A percentile compares a stretch with the other conserved stretches of the same genome.
phyloP scores from a whole-genome alignment of 2,888 invertebrate genomes.

The Eupithecia abbreviata region DNA sequence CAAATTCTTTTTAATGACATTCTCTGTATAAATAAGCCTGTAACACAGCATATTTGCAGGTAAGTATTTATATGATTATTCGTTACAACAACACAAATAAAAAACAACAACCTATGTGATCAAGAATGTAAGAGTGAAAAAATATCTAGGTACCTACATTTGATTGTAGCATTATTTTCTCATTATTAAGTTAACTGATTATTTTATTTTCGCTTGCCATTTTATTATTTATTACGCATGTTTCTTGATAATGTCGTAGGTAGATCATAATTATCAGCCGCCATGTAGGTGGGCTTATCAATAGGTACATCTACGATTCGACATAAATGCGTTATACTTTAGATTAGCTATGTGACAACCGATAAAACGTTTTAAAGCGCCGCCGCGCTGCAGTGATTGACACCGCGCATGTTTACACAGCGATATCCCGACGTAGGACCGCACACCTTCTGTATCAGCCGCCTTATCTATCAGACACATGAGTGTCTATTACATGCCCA shows the following conservation, averaged over 20 bases:
- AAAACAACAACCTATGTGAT: background rate
- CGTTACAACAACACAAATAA: background rate
- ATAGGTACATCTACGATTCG: conserved; percentile 77
- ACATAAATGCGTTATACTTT: conserved; percentile 81
- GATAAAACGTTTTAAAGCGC: conserved; percentile 81
- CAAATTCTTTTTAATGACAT: conserved; percentile 43
- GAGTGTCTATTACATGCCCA: conserved; percentile 56
- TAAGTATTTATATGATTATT: conserved; percentile 10
- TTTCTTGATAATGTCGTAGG: conserved; percentile 47
- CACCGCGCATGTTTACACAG: conserved; percentile 74
- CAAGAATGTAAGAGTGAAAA: background rate
- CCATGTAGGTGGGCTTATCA: conserved; percentile 82
- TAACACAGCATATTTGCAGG: conserved; percentile 1
- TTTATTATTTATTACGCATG: background rate
- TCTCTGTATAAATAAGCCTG: conserved; percentile 2
- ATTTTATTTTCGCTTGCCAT: background rate
- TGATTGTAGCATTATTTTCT: background rate
- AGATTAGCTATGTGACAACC: conserved; percentile 78
- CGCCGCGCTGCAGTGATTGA: conserved; percentile 79
- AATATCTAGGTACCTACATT: background rate
- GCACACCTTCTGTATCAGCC: conserved; percentile 69
- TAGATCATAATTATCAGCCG: conserved; percentile 52
- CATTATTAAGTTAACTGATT: background rate
- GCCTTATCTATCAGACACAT: conserved; percentile 71
- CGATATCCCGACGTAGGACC: conserved; percentile 70